phyloP scores from a whole-genome alignment of 1,140 invertebrate species.

The Oncopeltus fasciatus region DNA sequence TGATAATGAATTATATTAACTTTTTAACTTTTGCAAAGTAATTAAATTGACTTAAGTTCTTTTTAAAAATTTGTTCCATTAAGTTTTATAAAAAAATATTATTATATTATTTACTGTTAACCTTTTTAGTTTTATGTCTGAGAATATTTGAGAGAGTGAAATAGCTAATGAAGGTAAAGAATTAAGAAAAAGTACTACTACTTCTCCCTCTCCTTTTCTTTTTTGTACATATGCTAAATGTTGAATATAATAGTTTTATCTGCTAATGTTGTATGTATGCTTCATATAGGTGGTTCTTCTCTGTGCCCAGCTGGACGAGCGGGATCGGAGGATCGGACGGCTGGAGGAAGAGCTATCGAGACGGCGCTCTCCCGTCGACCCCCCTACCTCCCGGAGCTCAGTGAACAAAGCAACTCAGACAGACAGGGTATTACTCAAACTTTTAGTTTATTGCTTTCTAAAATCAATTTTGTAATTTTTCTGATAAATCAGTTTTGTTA shows the following conservation, averaged over 20 bases:
- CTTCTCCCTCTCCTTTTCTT: no score
- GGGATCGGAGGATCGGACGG: constrained; percentile 48
- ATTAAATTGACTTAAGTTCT: no score
- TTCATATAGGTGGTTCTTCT: constrained; percentile 29
- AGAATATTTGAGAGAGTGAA: no score
- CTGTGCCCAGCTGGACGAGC: constrained; percentile 49
- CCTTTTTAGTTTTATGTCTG: no score
- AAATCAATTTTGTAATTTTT: not conserved
- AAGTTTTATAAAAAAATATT: no score
- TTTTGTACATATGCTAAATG: not conserved
- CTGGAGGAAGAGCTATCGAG: constrained; percentile 40
- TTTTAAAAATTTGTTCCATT: no score
- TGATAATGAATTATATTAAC: no score
- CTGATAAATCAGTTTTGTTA: not conserved
- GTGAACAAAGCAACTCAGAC: constrained; percentile 48
- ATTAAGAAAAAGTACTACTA: no score
- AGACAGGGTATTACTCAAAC: constrained; percentile 39
- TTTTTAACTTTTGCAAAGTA: no score
- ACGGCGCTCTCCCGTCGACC: constrained; percentile 24
- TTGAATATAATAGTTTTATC: not conserved
- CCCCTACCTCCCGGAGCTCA: not conserved
- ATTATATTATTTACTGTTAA: no score
- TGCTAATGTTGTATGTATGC: not conserved
- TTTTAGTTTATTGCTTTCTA: not conserved
- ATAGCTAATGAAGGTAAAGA: no score